A percentile compares a stretch with the other conserved stretches of the same genome.
These are phyloP conservation scores for Bos indicus DNA, from an alignment of 2,113 vertebrate genomes.

Conservation along the genomic window DNA sequence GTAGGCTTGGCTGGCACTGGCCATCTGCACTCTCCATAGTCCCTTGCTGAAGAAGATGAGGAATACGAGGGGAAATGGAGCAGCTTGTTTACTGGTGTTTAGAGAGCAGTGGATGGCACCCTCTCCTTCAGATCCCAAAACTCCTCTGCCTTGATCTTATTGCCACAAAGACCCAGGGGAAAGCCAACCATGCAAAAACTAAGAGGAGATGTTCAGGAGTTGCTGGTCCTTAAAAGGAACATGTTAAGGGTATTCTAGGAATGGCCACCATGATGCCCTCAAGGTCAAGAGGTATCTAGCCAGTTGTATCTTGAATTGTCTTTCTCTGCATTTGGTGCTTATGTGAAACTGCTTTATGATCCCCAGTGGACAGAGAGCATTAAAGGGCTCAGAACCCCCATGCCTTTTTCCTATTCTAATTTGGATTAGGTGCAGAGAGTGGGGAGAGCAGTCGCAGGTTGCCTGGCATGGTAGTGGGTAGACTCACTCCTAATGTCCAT, in stretches of 20 bases:
- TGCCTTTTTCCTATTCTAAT: background rate
- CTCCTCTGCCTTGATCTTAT: background rate
- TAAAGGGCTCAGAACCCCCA: background rate
- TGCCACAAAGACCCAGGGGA: background rate
- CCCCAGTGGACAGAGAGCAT: background rate
- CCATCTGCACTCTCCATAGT: background rate
- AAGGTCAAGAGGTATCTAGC: background rate
- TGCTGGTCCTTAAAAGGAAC: background rate
- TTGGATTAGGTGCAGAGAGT: background rate
- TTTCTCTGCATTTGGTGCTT: background rate
- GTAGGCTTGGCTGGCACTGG: accelerated
- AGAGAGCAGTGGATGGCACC: background rate
- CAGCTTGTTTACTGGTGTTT: background rate
- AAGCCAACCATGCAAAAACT: background rate
- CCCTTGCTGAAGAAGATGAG: background rate
- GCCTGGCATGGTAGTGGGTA: background rate
- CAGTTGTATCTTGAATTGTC: no score
- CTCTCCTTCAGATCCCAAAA: background rate
- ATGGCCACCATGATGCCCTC: background rate
- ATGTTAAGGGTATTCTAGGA: background rate
- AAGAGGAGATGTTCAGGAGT: background rate
- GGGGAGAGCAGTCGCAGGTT: background rate
- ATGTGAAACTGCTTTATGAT: background rate
- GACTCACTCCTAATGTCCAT: background rate
- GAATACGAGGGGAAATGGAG: background rate